Evolutionary conservation across 2,797 vertebrate genomes (phyloP).

Genomic region (Urosaurus nigricauda): DNA sequence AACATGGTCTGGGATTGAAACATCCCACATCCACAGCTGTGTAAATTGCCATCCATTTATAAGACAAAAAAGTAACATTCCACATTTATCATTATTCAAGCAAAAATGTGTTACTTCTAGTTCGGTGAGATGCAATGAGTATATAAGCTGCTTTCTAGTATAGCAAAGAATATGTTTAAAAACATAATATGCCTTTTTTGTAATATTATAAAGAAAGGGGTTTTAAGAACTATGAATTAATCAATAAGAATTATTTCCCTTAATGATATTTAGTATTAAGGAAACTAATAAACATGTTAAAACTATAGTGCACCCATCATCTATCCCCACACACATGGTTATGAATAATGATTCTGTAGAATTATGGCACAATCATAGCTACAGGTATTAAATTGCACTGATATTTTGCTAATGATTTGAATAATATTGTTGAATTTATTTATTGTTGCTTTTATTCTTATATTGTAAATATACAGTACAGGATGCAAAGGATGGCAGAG

Average conservation of each 20-base stretch:
- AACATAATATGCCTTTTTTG: constrained; percentile 50
- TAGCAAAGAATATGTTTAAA: constrained; percentile 64
- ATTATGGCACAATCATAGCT: neutral
- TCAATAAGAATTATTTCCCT: constrained; percentile 37
- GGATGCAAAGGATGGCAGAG: too few relatives aligned
- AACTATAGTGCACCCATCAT: too few relatives aligned
- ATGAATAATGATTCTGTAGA: neutral
- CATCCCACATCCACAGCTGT: constrained; percentile 97
- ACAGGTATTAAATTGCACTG: neutral
- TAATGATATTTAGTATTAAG: neutral
- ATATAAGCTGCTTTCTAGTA: constrained; percentile 73
- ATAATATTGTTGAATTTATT: neutral
- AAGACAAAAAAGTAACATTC: constrained; percentile 85
- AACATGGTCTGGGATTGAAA: constrained; percentile 94
- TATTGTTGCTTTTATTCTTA: too few relatives aligned
- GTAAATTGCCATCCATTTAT: constrained; percentile 94
- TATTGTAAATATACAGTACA: too few relatives aligned
- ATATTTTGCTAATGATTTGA: neutral
- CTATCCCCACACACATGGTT: neutral
- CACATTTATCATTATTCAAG: constrained; percentile 83
- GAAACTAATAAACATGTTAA: constrained; percentile 5
- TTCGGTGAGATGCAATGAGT: constrained; percentile 77
- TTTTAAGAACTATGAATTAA: constrained; percentile 36
- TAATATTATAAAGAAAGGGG: constrained; percentile 26
- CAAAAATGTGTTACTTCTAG: constrained; percentile 77